phyloP scores from a whole-genome alignment of 2,888 invertebrate species.

The Odiellus spinosus region DNA sequence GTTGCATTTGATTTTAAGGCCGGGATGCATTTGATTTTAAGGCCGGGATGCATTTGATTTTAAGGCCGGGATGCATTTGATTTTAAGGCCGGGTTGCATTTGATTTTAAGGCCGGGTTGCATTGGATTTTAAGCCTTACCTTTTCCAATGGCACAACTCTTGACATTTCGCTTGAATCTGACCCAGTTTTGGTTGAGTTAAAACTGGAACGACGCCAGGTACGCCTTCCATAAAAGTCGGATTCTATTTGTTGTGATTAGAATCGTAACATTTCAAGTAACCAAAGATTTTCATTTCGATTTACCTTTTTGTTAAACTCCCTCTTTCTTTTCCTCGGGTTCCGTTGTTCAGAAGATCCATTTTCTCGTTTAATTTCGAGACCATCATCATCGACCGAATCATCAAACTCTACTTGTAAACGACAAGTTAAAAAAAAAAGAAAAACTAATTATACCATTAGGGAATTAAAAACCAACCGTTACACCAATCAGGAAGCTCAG shows the following conservation, averaged over 20 bases:
- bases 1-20: too few species aligned
- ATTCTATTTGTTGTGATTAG: constrained; percentile 5
- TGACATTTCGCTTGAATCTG: constrained; percentile 59
- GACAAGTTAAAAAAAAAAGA: constrained; percentile 18
- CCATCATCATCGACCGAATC: constrained; percentile 29
- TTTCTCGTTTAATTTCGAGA: constrained; percentile 22
- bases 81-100: too few species aligned
- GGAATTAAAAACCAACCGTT: constrained; percentile 38
- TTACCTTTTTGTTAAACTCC: constrained; percentile 13
- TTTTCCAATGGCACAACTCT: constrained; percentile 60
- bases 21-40: too few species aligned
- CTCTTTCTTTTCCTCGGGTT: constrained; percentile 8
- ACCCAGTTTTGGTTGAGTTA: constrained; percentile 41
- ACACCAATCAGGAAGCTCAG: constrained; percentile 75
- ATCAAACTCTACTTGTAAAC: constrained; percentile 13
- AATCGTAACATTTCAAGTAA: not conserved
- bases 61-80: too few species aligned
- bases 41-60: too few species aligned
- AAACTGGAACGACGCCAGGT: constrained; percentile 53
- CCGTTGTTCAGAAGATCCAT: not conserved
- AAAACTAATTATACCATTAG: constrained; percentile 1
- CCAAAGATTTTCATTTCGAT: not conserved
- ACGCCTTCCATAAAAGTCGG: constrained; percentile 69
- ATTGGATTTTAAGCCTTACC: too few species aligned
- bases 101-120: too few species aligned